Evolutionary conservation across 2,888 invertebrate species (phyloP), one percentile per base, ranked within the genome.

Genomic region (Physocephala rufipes): DNA sequence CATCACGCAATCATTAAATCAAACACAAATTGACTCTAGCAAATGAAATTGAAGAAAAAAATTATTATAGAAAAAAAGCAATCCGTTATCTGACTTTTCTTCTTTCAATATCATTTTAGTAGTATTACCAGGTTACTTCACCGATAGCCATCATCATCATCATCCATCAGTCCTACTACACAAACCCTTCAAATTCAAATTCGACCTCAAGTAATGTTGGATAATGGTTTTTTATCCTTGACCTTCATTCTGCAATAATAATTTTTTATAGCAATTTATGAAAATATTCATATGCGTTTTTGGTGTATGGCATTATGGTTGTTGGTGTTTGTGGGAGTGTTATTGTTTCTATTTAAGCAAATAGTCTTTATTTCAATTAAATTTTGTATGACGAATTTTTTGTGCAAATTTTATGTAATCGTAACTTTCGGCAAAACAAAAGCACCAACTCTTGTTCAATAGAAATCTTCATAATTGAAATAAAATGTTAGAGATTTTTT

Each of bases 171-270:
- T 36, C 36, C 36, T 36, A 7, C 36, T 36, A 7, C n/a, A n/a
- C 9, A 9, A 26, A 55, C 55, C 55, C 26, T 55, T 55, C 24
- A 55, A 55, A 55, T 55, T 24, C 28, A 7, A 55, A 16, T 55
- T 19, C 12, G 28, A 55, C 9, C 53, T 4, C 7, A 55, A 55
- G 1, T 26, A 55, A 26, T 15, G 28, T 1, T 21, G 1, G 36
- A 55, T 26, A 55, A 15, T 55, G 28, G 19, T 26, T 26, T 12
- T 55, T 55, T 55, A 55, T 55, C 55, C 55, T 26, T 55, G 55
- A 55, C 55, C 55, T 55, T 55, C 28, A 55, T 16, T 55, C 36
- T 36, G 36, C 16, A 21, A 7, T 36, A 4, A 36, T 36, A 36
- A 36, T 36, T 36, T 36, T 9, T 7, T 36, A 36, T 7, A 36